Conservation (phyloP, 2,113 vertebrate genomes). For the Xiphophorus hellerii region DNA sequence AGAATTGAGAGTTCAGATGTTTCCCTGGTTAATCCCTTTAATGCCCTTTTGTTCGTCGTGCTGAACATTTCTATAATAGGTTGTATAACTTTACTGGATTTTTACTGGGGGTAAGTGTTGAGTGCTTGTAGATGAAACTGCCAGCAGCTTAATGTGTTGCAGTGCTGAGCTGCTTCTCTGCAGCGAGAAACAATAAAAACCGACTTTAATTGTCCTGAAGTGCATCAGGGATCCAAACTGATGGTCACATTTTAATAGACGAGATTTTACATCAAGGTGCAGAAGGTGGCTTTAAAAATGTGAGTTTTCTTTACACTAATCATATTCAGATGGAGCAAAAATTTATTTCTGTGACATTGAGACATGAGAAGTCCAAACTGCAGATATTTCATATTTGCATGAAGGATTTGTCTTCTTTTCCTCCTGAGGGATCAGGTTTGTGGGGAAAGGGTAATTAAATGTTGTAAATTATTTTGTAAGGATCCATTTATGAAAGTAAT, state of each 20-base stretch:
- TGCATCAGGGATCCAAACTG: background rate
- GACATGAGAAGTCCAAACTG: background rate
- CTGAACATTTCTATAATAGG: constrained; percentile 4
- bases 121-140: background rate
- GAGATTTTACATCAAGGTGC: background rate
- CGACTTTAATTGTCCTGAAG: background rate
- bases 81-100: background rate
- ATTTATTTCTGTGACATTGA: background rate
- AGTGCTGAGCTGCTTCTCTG: background rate
- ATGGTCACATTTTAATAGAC: background rate
- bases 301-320: background rate
- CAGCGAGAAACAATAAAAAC: background rate
- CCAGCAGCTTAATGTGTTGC: background rate
- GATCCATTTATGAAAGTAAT: too few relatives aligned
- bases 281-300: background rate
- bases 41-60: constrained; percentile 1
- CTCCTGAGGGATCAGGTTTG: too few relatives aligned
- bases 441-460: too few relatives aligned
- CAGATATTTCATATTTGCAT: too few relatives aligned
- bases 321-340: background rate
- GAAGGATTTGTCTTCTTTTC: too few relatives aligned
- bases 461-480: too few relatives aligned
- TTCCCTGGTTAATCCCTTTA: constrained; percentile 10
- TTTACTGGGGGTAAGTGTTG: constrained; percentile 9
- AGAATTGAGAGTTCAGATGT: background rate